These are phyloP conservation scores for Halyomorpha halys DNA, from an alignment of 1,140 invertebrate genomes.

Conservation along the genomic window DNA sequence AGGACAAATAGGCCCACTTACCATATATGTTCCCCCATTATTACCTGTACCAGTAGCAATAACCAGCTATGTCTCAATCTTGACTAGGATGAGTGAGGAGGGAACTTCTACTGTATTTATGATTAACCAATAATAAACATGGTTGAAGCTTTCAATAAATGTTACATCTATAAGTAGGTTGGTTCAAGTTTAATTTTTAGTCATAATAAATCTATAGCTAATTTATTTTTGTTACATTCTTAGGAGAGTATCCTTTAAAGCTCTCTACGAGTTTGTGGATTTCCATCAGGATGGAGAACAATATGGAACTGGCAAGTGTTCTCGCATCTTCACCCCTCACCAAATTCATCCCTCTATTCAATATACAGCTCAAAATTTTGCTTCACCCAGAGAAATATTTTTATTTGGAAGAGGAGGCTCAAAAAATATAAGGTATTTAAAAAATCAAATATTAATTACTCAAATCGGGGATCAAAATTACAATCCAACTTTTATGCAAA, in stretches of 20 bases:
- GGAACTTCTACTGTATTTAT: no score
- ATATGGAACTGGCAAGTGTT: constrained; percentile 54
- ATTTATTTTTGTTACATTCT: constrained; percentile 31
- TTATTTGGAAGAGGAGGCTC: constrained; percentile 73
- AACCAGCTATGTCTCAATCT: no score
- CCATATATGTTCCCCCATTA: no score
- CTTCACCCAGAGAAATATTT: constrained; percentile 68
- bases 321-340: constrained; percentile 46
- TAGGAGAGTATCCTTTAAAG: constrained; percentile 69
- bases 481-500: no score
- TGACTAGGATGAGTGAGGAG: no score
- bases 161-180: no score
- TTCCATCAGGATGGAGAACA: constrained; percentile 70
- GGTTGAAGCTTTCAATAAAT: no score
- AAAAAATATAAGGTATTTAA: constrained; percentile 58
- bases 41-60: no score
- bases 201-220: not conserved
- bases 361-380: constrained; percentile 47
- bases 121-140: no score
- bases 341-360: constrained; percentile 31
- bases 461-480: no score
- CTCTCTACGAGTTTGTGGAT: constrained; percentile 83
- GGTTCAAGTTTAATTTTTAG: not conserved
- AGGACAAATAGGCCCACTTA: no score
- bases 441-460: not conserved